phyloP scores from a whole-genome alignment of 2,888 invertebrate genomes.

The Amiota minor region DNA sequence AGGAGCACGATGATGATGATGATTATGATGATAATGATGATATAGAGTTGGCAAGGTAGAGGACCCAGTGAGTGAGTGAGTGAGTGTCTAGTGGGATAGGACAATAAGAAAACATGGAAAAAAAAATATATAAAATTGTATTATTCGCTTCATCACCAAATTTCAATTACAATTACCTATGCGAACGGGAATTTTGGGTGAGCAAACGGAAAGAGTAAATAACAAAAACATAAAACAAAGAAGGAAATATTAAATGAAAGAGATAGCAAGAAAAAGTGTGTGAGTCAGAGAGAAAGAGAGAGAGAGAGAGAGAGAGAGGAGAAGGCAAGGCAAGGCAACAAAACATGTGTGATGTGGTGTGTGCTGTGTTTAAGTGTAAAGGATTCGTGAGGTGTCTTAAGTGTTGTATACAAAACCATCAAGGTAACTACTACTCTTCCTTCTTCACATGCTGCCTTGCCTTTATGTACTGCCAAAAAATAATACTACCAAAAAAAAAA shows the following conservation, averaged over 20 bases:
- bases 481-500: not conserved
- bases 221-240: not conserved
- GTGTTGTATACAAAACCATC: too few relatives aligned
- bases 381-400: too few relatives aligned
- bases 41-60: too few relatives aligned
- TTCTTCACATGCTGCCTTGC: not conserved
- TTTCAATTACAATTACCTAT: conserved; percentile 68
- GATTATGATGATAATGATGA: conserved; percentile 10
- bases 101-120: not conserved
- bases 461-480: not conserved
- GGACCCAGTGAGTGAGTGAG: not conserved
- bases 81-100: conserved; percentile 36
- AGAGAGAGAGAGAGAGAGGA: not conserved
- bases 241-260: not conserved
- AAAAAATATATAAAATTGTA: conserved; percentile 36
- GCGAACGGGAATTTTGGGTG: conserved; percentile 28
- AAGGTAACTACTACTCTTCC: too few relatives aligned
- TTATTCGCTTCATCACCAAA: conserved; percentile 68
- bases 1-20: conserved; percentile 17
- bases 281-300: not conserved
- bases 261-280: not conserved
- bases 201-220: conserved; percentile 1
- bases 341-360: not conserved
- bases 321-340: not conserved
- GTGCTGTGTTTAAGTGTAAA: too few relatives aligned